Base-by-base conservation (phyloP, 2,797 vertebrate genomes). In the Buceros bicornis region DNA sequence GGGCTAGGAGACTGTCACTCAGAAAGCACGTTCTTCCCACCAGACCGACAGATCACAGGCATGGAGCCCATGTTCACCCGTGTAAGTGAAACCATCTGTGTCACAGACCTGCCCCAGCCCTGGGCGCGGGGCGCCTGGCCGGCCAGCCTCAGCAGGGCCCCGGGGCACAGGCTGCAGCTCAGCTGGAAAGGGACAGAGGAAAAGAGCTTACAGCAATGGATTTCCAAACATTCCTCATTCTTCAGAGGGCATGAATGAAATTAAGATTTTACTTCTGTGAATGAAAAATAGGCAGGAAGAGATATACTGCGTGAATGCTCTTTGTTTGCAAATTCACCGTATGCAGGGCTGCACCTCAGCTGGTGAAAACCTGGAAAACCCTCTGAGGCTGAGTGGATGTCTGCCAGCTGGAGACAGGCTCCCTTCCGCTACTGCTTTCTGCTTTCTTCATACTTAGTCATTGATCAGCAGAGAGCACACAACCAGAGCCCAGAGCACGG, bases 41-140 rank as follows among this genome's bases (percentile, higher is more conserved):
- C 0, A 0, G 45, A 54, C 53, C 91, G 87, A 87, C 87, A 87
- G 22, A 16, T 93, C 77, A 71, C 9, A 70, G 93, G 92, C 93
- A 69, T 19, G 0, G 81, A 77, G 89, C 84, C 93, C 89, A 91
- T 67, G 82, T 85, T 89, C 74, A 22, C 2, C 43, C 89, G 58
- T 89, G 53, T 77, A 95, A 97, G 87, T 33, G 92, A 82, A 89
- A 71, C 96, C 95, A 92, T 92, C 92, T 97, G 95, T 71, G 84
- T 74, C 78, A 87, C 72, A 17, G 93, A 87, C 74, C 84, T 80
- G 64, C 64, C 82, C 73, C 22, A 11, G 37, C 2, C 0, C 71
- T 86, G 72, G 93, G 65, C 80, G 64, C 28, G 64, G 42, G 58
- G 40, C 6, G 66, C n/a, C 45, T 14, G 60, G 33, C 56, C 29